These are phyloP conservation scores for Hirundichthys speculiger DNA, from an alignment of 2,113 vertebrate genomes.

Conservation along the genomic window DNA sequence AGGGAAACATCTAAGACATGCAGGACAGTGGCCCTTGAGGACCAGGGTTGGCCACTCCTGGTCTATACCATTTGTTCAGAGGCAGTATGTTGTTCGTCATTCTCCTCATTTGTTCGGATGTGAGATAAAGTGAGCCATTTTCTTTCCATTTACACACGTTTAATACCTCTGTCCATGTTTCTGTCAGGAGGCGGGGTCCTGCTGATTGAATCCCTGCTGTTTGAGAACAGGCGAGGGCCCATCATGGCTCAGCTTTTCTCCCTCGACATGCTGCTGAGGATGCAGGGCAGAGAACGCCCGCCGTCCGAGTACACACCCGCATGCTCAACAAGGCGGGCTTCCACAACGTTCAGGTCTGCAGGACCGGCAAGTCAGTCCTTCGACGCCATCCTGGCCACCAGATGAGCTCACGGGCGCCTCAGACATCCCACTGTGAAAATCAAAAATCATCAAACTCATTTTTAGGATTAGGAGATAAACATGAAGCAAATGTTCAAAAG, in stretches of 20 bases:
- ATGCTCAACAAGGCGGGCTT: conserved; percentile 72
- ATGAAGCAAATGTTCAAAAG: too few relatives aligned
- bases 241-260: conserved; percentile 78
- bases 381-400: conserved; percentile 77
- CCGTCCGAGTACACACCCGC: conserved; percentile 69
- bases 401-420: conserved; percentile 49
- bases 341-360: conserved; percentile 69
- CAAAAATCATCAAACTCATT: too few relatives aligned
- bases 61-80: too few relatives aligned
- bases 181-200: conserved; percentile 77
- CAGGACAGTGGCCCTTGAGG: too few relatives aligned
- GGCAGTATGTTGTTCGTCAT: too few relatives aligned
- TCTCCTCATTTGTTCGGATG: too few relatives aligned
- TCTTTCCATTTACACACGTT: background rate
- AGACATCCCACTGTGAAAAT: background rate
- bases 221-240: conserved; percentile 77
- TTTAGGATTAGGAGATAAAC: too few relatives aligned
- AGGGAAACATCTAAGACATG: too few relatives aligned
- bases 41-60: too few relatives aligned
- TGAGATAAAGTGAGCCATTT: too few relatives aligned
- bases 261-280: conserved; percentile 82
- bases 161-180: background rate
- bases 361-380: conserved; percentile 81
- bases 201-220: conserved; percentile 77
- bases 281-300: conserved; percentile 73